Conservation (phyloP, 35 echinoderm and acorn worm species). For the Strongylocentrotus purpuratus region DNA sequence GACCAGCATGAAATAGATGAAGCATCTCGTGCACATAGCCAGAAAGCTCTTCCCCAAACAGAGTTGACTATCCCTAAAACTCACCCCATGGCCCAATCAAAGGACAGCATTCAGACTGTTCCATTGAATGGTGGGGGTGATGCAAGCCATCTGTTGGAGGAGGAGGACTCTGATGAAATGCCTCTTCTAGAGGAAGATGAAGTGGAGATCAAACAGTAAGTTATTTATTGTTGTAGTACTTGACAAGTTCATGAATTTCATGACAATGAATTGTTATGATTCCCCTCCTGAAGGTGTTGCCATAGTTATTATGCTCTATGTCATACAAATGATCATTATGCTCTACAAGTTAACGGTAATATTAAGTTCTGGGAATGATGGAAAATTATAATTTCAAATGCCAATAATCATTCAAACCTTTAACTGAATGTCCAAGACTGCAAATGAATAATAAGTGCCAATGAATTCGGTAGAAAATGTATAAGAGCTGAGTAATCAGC, state of each 20-base stretch:
- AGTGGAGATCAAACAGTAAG: slow-evolving; percentile 12
- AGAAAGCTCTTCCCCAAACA: neutral
- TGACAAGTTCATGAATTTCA: too few species aligned
- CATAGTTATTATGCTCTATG: too few species aligned
- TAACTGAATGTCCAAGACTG: too few species aligned
- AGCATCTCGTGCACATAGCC: neutral
- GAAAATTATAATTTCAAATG: too few species aligned
- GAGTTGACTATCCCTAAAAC: slow-evolving; percentile 17
- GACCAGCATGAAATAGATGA: slow-evolving; percentile 39
- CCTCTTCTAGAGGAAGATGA: slow-evolving; percentile 44
- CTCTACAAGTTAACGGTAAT: too few species aligned
- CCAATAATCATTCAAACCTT: too few species aligned
- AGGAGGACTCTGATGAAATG: slow-evolving; percentile 52
- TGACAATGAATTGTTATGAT: too few species aligned
- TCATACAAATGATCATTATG: too few species aligned
- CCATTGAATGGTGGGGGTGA: slow-evolving; percentile 38
- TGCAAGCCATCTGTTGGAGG: neutral
- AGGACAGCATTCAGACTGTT: neutral
- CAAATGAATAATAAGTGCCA: neutral
- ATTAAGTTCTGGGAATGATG: too few species aligned
- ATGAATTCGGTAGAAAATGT: too few species aligned
- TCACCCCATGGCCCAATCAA: slow-evolving; percentile 32
- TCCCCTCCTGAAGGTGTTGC: too few species aligned
- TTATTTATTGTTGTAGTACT: neutral
- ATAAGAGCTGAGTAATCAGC: too few species aligned